phyloP scores from a whole-genome alignment of 2,797 vertebrate species.

The Chromis chromis region DNA sequence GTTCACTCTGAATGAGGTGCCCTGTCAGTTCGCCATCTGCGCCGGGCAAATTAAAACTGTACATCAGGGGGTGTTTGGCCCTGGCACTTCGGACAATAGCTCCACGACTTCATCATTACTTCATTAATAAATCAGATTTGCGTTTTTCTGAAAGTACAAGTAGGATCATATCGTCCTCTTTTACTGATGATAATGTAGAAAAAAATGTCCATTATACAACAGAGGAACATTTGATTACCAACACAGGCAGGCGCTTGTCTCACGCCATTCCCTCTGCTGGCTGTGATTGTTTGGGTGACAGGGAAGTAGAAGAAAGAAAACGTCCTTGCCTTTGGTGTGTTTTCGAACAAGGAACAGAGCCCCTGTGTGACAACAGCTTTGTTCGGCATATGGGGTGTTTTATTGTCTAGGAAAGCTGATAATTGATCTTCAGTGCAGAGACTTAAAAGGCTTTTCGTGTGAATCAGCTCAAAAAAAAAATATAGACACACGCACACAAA shows the following conservation, averaged over 20 bases:
- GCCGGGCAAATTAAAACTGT: conserved; percentile 78
- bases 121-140: conserved; percentile 61
- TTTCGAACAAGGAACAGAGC: conserved; percentile 25
- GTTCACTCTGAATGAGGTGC: conserved; percentile 76
- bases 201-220: conserved; percentile 6
- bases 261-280: conserved; percentile 22
- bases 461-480: conserved; percentile 44
- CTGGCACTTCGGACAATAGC: conserved; percentile 59
- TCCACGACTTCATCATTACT: conserved; percentile 66
- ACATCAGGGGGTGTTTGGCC: conserved; percentile 64
- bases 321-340: conserved; percentile 42
- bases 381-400: conserved; percentile 68
- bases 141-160: conserved; percentile 16
- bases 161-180: neutral
- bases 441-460: conserved; percentile 72
- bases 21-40: conserved; percentile 83
- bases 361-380: conserved; percentile 59
- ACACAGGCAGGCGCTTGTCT: conserved; percentile 40
- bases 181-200: neutral
- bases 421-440: conserved; percentile 75
- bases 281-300: conserved; percentile 51
- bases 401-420: conserved; percentile 73
- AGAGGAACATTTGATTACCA: conserved; percentile 49
- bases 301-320: conserved; percentile 49
- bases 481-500: neutral